Evolutionary conservation across 2,797 vertebrate species (phyloP).

Genomic region (Oophaga sylvatica): DNA sequence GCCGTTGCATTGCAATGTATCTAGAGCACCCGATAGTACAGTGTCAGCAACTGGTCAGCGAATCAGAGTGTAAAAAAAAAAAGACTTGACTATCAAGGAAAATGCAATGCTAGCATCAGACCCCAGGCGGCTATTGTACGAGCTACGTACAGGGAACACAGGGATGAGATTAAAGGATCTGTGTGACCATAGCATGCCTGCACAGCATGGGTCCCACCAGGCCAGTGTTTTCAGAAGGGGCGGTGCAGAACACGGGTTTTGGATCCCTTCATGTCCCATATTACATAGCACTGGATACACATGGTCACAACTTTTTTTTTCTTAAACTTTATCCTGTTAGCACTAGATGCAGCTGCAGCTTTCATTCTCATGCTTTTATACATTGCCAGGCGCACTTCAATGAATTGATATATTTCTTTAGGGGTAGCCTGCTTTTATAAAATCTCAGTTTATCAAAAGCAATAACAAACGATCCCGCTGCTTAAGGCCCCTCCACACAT

Average conservation of each 20-base stretch:
- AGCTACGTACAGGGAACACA: constrained; percentile 66
- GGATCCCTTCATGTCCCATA: neutral
- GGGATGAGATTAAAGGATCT: constrained; percentile 72
- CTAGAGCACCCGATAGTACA: constrained; percentile 63
- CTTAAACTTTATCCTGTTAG: neutral
- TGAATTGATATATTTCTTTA: too few species aligned
- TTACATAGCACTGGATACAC: neutral
- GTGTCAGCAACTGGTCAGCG: constrained; percentile 89
- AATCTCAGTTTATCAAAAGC: too few species aligned
- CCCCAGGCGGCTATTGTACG: constrained; percentile 63
- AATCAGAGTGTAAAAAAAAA: constrained; percentile 78
- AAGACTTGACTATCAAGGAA: constrained; percentile 69
- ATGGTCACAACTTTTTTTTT: neutral
- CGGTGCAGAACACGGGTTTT: neutral
- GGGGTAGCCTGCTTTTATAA: too few species aligned
- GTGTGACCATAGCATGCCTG: constrained; percentile 68
- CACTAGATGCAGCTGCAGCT: neutral
- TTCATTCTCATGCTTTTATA: neutral
- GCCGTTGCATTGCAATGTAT: constrained; percentile 8
- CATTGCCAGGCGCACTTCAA: neutral
- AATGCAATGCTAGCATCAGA: constrained; percentile 74
- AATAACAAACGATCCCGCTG: too few species aligned
- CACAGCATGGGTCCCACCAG: constrained; percentile 37
- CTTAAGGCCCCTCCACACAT: too few species aligned
- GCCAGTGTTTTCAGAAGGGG: constrained; percentile 37